phyloP scores from a whole-genome alignment of 92 coral and sea anemone genomes.

The Zoanthus solanderi region DNA sequence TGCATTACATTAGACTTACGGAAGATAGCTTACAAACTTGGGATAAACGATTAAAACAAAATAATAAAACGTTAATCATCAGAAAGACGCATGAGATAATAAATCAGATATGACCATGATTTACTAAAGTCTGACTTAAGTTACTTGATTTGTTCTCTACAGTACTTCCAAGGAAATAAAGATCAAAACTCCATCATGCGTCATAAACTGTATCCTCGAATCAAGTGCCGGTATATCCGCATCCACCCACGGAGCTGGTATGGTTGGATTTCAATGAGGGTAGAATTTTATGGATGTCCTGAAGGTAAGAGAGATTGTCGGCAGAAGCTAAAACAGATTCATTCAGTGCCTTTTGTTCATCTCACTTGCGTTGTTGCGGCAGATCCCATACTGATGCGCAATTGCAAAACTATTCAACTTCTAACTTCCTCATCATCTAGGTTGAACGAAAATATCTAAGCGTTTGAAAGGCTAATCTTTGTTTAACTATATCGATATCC shows the following conservation, averaged over 20 bases:
- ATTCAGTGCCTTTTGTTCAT: neutral
- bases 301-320: constrained; percentile 59
- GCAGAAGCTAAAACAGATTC: neutral
- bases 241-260: constrained; percentile 84
- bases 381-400: too few species aligned
- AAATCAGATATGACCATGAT: neutral
- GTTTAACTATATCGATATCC: too few species aligned
- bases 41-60: too few species aligned
- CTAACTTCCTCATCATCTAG: too few species aligned
- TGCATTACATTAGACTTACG: too few species aligned
- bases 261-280: constrained; percentile 83
- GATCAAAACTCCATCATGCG: constrained; percentile 73
- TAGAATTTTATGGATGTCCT: constrained; percentile 81
- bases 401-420: too few species aligned
- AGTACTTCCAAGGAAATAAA: constrained; percentile 79
- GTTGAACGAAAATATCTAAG: too few species aligned
- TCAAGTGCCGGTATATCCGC: constrained; percentile 78
- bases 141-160: neutral
- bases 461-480: too few species aligned
- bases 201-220: constrained; percentile 68
- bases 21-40: too few species aligned
- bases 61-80: too few species aligned
- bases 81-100: neutral
- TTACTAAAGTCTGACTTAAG: neutral
- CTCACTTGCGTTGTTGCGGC: too few species aligned